phyloP scores from a whole-genome alignment of 2,797 vertebrate species.

The Eulemur coronatus region DNA sequence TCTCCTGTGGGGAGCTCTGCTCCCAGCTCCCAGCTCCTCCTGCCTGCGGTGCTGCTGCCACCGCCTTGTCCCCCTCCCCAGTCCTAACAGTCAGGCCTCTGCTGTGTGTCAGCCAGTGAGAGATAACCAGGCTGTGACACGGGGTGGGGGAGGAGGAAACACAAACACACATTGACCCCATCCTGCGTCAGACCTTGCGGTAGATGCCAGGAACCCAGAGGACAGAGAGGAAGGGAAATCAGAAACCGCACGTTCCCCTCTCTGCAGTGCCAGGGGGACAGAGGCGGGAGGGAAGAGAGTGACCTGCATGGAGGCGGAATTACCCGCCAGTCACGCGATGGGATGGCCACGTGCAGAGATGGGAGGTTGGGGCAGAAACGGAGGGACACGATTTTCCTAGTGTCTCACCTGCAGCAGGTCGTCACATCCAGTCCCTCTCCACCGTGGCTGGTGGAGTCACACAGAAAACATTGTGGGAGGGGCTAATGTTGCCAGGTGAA shows the following conservation, averaged over 20 bases:
- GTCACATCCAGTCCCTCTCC: neutral
- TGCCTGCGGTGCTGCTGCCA: fast-evolving
- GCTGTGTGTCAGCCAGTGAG: neutral
- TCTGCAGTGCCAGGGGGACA: neutral
- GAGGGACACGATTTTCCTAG: no score
- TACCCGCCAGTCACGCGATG: neutral
- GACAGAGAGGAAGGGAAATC: neutral
- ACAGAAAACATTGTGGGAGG: neutral
- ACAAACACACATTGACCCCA: neutral
- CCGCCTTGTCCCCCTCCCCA: neutral
- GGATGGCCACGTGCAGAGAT: neutral
- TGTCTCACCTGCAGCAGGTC: neutral
- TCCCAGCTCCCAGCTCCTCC: neutral
- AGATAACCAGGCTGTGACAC: neutral
- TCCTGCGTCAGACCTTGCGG: neutral
- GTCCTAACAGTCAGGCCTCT: neutral
- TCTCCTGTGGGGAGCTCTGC: neutral
- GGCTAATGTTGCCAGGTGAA: neutral
- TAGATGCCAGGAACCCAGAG: neutral
- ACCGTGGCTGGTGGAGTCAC: neutral
- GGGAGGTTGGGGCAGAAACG: no score
- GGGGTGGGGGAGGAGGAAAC: neutral
- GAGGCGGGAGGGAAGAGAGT: neutral
- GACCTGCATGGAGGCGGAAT: neutral
- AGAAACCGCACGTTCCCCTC: neutral